Evolutionary conservation across 2,888 invertebrate species (phyloP), one percentile per base, ranked within the genome.

Genomic region (Nemotelus pantherinus): DNA sequence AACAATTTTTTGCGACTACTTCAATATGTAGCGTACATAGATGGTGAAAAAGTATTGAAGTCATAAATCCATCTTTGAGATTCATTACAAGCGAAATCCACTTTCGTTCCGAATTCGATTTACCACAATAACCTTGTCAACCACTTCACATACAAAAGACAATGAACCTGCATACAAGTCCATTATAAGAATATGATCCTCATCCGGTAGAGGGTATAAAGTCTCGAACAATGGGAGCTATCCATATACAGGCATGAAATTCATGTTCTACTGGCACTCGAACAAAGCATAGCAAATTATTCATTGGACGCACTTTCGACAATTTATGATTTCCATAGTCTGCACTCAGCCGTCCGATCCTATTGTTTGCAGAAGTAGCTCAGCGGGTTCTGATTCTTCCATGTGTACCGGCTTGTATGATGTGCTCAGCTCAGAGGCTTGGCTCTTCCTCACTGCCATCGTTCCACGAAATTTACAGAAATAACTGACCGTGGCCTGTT

Each of bases 261-360:
- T 67, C 67, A 67, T 67, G n/a, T 48, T 57, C 25, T 25, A 57
- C 3, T n/a, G 48, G 39, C 65, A 39, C 47, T 67, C 7, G 67
- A 44, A 67, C 67, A 67, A 67, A 25, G 67, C 25, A 67, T n/a
- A 39, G 41, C 67, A 48, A 50, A 67, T 50, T 67, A 67, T 67
- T 67, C 67, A 67, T 67, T 67, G 67, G 67, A 67, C 67, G 44
- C 67, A 67, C 67, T 67, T 67, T 67, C 25, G 67, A 67, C 67
- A 67, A 67, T 67, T 67, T 67, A 67, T 67, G 67, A 48, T 67
- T 67, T 67, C 67, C 67, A 67, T 67, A 67, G 67, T 57, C 2
- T 57, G 57, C 57, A 57, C 57, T 57, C 57, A 10, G 10, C 57
- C 57, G 25, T 57, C 67, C 44, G 45, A n/a, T 67, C 67, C 2